phyloP scores from a whole-genome alignment of 1,140 invertebrate genomes.

The Pogonomyrmex californicus region DNA sequence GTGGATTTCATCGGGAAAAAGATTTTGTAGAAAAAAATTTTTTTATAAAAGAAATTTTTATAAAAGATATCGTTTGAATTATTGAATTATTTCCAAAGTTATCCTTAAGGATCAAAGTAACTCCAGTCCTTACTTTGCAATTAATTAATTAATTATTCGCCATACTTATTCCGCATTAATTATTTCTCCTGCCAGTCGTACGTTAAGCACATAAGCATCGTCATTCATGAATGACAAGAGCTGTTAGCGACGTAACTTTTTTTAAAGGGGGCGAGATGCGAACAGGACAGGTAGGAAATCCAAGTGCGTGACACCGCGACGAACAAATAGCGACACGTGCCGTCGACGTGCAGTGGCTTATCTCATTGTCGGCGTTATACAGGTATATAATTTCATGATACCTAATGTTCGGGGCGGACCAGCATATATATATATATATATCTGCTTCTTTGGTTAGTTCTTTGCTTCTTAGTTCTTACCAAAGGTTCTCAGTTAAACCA shows the following conservation, averaged over 20 bases:
- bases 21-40: background rate
- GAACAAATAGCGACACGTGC: constrained; percentile 27
- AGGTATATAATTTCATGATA: constrained; percentile 44
- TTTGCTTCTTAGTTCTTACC: constrained; percentile 56
- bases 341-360: constrained; percentile 35
- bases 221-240: background rate
- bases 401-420: constrained; percentile 3
- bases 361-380: constrained; percentile 35
- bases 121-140: background rate
- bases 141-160: background rate
- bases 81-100: background rate
- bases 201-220: background rate
- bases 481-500: constrained; percentile 74
- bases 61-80: background rate
- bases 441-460: constrained; percentile 62
- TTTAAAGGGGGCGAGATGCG: constrained; percentile 1
- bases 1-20: background rate
- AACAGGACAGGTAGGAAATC: constrained; percentile 15
- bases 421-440: constrained; percentile 35
- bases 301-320: constrained; percentile 19
- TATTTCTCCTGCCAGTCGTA: background rate
- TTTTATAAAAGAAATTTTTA: background rate
- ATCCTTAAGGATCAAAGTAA: constrained; percentile 20
- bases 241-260: background rate
- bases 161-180: background rate